Evolutionary conservation across 2,113 vertebrate genomes (phyloP), one percentile per base, ranked within the genome.

Genomic region (Syrrhaptes paradoxus): DNA sequence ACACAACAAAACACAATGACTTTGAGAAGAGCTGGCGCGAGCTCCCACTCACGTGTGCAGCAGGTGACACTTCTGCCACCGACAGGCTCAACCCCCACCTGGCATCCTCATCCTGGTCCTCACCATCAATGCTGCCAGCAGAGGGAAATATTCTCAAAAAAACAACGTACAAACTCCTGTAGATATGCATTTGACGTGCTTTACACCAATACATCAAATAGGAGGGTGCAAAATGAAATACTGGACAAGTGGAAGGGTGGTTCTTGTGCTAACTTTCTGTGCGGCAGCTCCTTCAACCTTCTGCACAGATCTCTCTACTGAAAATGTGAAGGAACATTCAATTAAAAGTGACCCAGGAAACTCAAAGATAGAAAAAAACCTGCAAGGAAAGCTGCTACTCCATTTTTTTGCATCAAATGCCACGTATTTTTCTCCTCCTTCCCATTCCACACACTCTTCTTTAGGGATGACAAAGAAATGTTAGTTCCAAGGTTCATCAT

Each of bases 51-150:
- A 36, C 3, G 1, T 25, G 61, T 57, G 49, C 77, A 58, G 36
- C 1, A 0, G 28, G 66, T 62, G 43, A 78, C n/a, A 12, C 70
- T 67, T 63, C 0, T 2, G 34, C 52, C 58, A 68, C 5, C 3
- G 0, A 28, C 17, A 17, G 36, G 17, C 32, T 48, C 34, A 20
- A n/a, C 49, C 32, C 57, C 19, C 17, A 11, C 15, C 16, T 48
- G 86, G 21, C 68, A 49, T 7, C 34, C 38, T 20, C 17, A 6
- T 41, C 65, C 34, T 65, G 38, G 41, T 77, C 31, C n/a, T 73
- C 38, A 32, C 46, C 59, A 45, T 6, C 55, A 34, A 1, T 25
- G 45, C 32, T 70, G 63, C 28, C 57, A 82, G 65, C 0, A 0
- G 22, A 81, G 25, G 41, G 55, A 66, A 79, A 66, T 16, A 26